Evolutionary conservation across 2,888 invertebrate species (phyloP).

Genomic region (Drosophila anceps): DNA sequence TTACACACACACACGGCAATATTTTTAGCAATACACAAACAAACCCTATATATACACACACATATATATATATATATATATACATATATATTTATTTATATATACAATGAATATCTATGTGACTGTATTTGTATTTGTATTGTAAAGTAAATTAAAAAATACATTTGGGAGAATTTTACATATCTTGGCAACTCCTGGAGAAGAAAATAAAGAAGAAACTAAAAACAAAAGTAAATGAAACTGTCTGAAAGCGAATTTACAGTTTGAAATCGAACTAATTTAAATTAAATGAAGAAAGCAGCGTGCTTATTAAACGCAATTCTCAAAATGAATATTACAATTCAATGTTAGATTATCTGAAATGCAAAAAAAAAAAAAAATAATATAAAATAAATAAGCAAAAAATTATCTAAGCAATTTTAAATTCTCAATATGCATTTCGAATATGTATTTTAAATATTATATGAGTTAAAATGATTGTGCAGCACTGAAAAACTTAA

Average conservation of each 20-base stretch:
- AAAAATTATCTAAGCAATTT: constrained; percentile 31
- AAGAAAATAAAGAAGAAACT: not conserved
- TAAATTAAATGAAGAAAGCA: constrained; percentile 16
- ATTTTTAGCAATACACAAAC: constrained; percentile 30
- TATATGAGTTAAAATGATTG: constrained; percentile 49
- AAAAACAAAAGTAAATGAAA: constrained; percentile 2
- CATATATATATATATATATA: not conserved
- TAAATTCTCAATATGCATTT: constrained; percentile 34
- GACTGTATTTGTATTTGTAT: constrained; percentile 40
- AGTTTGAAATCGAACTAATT: constrained; percentile 30
- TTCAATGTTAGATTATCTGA: constrained; percentile 43
- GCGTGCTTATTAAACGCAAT: constrained; percentile 32
- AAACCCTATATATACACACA: not conserved
- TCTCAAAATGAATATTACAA: constrained; percentile 34
- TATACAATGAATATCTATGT: constrained; percentile 44
- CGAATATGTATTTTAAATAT: constrained; percentile 40
- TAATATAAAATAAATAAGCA: not conserved
- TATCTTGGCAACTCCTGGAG: constrained; percentile 32
- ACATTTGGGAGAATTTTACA: constrained; percentile 45
- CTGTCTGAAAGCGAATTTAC: constrained; percentile 50
- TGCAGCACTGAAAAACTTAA: constrained; percentile 65
- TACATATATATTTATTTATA: constrained; percentile 14
- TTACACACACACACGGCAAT: constrained; percentile 31
- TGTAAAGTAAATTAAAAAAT: constrained; percentile 12
- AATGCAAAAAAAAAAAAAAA: constrained; percentile 16